phyloP scores from a whole-genome alignment of 2,888 invertebrate genomes.

The Himalopsyche tibetana region DNA sequence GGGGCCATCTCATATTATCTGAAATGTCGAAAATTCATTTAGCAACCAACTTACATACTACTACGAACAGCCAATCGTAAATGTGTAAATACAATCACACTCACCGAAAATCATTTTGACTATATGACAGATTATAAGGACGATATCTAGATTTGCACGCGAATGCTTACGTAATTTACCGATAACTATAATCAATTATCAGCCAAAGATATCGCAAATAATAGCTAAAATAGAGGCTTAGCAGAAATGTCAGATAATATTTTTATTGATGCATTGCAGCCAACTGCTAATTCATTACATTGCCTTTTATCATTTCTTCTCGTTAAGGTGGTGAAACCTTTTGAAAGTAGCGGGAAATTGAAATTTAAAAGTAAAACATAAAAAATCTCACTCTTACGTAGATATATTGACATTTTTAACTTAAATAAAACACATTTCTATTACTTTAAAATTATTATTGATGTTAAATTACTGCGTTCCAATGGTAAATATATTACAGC shows the following conservation, averaged over 20 bases:
- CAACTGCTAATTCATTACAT: constrained; percentile 45
- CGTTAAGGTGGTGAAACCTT: too few species aligned
- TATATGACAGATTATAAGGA: constrained; percentile 26
- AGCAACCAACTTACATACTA: background rate
- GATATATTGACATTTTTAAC: too few species aligned
- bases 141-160: constrained; percentile 35
- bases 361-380: background rate
- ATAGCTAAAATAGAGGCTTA: constrained; percentile 52
- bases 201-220: constrained; percentile 50
- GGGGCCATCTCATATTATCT: constrained; percentile 62
- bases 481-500: too few species aligned
- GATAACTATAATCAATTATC: constrained; percentile 48
- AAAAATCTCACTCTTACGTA: too few species aligned
- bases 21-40: constrained; percentile 45
- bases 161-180: constrained; percentile 53
- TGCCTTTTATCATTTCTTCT: background rate
- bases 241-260: constrained; percentile 62
- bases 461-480: too few species aligned
- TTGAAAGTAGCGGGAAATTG: background rate
- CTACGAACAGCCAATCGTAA: background rate
- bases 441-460: too few species aligned
- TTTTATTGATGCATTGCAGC: constrained; percentile 59
- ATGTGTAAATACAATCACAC: constrained; percentile 44
- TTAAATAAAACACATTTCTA: too few species aligned
- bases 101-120: constrained; percentile 58